These are phyloP conservation scores for Chelonus insularis DNA, from an alignment of 1,140 invertebrate species.

Conservation along the genomic window DNA sequence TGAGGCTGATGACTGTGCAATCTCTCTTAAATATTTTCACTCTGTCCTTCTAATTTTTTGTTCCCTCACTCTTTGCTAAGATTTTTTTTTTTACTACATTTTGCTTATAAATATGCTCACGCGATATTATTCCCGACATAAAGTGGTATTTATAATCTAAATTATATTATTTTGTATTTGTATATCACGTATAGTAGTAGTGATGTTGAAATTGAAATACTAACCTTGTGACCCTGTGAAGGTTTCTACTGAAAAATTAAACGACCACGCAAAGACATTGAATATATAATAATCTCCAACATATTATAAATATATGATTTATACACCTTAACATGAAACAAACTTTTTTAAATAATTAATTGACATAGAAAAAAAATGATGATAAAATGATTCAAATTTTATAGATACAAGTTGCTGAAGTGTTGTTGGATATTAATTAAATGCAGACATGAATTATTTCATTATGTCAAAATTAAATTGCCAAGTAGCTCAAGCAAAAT, in stretches of 20 bases:
- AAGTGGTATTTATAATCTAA: conserved; percentile 8
- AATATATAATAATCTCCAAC: too few species aligned
- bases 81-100: too few species aligned
- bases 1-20: conserved; percentile 18
- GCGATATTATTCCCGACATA: neutral
- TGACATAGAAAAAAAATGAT: too few species aligned
- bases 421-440: too few species aligned
- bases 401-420: too few species aligned
- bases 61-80: neutral
- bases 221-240: neutral
- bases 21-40: neutral
- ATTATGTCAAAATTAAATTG: conserved; percentile 12
- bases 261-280: neutral
- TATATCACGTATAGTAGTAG: neutral
- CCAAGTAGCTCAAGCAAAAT: conserved; percentile 13
- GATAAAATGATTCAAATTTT: too few species aligned
- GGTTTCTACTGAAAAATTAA: neutral
- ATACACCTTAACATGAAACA: too few species aligned
- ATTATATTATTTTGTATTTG: too few species aligned
- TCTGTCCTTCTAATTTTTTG: neutral
- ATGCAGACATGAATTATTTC: too few species aligned
- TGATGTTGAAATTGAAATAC: neutral
- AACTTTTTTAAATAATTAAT: too few species aligned
- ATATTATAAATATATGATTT: too few species aligned
- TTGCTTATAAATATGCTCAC: too few species aligned